Conservation (phyloP, 53 echinoderm and acorn worm species). For the Holothuria leucospilota region DNA sequence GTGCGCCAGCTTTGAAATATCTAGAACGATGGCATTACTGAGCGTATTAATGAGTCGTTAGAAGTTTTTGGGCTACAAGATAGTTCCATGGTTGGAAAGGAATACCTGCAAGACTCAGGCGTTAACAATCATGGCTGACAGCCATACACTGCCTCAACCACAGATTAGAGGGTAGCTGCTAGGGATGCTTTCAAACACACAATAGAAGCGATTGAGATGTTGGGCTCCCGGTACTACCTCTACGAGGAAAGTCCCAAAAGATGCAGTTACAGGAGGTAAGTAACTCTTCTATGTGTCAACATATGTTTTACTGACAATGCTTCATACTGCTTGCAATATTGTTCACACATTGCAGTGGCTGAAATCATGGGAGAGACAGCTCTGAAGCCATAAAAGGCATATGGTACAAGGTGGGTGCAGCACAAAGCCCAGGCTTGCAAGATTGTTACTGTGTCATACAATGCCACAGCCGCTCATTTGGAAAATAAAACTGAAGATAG, state of each 20-base stretch:
- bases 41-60: background rate
- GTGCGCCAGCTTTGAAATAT: background rate
- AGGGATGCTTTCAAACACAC: conserved; percentile 26
- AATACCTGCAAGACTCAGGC: background rate
- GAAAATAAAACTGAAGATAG: conserved; percentile 10
- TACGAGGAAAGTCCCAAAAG: background rate
- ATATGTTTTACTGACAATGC: too few relatives aligned
- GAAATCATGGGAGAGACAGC: conserved; percentile 49
- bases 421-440: conserved; percentile 29
- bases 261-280: conserved; percentile 21
- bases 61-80: background rate
- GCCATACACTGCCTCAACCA: conserved; percentile 29
- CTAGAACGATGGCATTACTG: background rate
- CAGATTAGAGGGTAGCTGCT: background rate
- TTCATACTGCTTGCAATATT: too few relatives aligned
- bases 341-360: background rate
- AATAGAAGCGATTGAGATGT: conserved; percentile 3
- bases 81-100: background rate
- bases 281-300: too few relatives aligned
- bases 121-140: background rate
- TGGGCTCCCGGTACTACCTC: background rate
- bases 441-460: conserved; percentile 11
- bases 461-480: conserved; percentile 11
- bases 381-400: background rate
- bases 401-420: conserved; percentile 53